Base-by-base conservation (phyloP, 30 jellyfish, hydroid and myxozoan species). In the Catostylus mosaicus region DNA sequence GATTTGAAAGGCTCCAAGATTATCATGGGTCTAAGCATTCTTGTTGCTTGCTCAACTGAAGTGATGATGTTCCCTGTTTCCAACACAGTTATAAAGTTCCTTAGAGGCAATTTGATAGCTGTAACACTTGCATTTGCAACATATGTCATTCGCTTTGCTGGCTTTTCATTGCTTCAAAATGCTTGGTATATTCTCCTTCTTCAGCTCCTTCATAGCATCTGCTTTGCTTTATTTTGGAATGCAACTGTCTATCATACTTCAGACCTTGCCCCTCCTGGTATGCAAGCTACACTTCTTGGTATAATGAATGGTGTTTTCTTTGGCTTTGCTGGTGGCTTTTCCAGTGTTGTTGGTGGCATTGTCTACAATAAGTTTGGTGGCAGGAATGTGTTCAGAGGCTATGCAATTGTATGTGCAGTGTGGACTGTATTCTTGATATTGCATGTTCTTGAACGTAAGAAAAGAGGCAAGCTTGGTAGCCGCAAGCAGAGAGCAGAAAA, bases 21-120 rank as follows among this genome's bases (percentile, higher is more conserved):
- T 50, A 60, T 91, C 64, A 84, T 85, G 96, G 98, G 96, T 27
- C 51, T 91, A 64, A 71, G 93, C 51, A 67, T 91, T 16, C 89
- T 88, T 36, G 87, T 88, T 43, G 93, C 96, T 4, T 78, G 93
- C 70, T 36, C 90, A 2, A 85, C 96, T 2, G 93, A 82, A 29
- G 84, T 85, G 38, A 66, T 79, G 69, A 78, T 75, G 73, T 91
- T 91, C 62, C 90, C 90, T 26, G 67, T 84, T 30, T 69, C 98
- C 31, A 59, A 77, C 20, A 29, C 62, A 19, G 76, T 91, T 0
- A 91, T 91, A 19, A 52, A 63, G 27, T 9, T 76, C 35, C 72
- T 74, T 23, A 29, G 75, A 50, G 97, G 97, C n/a, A 64, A 68
- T 45, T 46, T 78, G 23, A 52, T 89, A 24, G 89, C 92, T 51